A percentile compares a stretch with the other conserved stretches of the same genome.
These are phyloP conservation scores for Glaucomys volans DNA, from an alignment of 2,113 vertebrate species.

Conservation along the genomic window DNA sequence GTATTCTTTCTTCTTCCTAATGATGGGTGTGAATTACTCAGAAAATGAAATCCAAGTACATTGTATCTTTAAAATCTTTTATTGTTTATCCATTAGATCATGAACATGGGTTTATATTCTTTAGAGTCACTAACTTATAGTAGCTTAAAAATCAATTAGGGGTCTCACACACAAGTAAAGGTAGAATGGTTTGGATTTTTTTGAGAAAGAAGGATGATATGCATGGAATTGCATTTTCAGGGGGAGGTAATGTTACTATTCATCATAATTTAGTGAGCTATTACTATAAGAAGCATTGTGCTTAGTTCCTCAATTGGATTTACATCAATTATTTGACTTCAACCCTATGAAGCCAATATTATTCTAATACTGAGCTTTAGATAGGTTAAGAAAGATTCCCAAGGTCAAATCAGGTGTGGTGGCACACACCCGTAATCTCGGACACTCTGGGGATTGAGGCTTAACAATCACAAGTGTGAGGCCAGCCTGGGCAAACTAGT, in stretches of 20 bases:
- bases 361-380: background rate
- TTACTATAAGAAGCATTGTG: background rate
- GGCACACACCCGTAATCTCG: no score
- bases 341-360: background rate
- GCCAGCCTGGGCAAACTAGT: no score
- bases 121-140: background rate
- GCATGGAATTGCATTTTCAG: background rate
- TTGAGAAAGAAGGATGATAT: background rate
- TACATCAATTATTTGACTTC: background rate
- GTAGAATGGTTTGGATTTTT: background rate
- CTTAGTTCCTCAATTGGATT: background rate
- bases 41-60: background rate
- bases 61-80: background rate
- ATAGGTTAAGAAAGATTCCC: background rate
- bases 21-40: background rate
- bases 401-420: no score
- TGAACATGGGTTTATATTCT: background rate
- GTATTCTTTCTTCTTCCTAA: background rate
- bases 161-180: background rate
- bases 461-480: no score
- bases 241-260: background rate
- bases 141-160: background rate
- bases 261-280: background rate
- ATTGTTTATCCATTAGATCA: background rate
- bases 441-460: no score